Conservation (phyloP, 2,888 invertebrate genomes). For the Lathronympha strigana region DNA sequence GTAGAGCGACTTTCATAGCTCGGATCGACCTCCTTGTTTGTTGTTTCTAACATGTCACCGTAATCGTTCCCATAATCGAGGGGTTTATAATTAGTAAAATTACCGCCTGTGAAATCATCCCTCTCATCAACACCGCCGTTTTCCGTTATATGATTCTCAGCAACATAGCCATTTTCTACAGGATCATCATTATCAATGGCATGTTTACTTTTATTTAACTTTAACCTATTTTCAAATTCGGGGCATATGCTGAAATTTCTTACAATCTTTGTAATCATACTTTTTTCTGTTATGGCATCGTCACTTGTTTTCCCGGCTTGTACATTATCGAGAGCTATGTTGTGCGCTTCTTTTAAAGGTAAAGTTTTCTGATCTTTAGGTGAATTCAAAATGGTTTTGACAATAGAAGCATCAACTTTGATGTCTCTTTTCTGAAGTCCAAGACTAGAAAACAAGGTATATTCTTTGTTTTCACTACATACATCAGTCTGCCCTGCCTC, state of each 20-base stretch:
- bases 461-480: conserved; percentile 43
- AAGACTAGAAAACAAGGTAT: conserved; percentile 45
- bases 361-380: neutral
- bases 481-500: conserved; percentile 19
- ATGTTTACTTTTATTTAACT: conserved; percentile 45
- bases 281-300: conserved; percentile 44
- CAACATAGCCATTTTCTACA: neutral
- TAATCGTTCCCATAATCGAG: neutral
- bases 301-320: conserved; percentile 10
- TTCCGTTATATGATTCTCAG: neutral
- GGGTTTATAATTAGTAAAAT: conserved; percentile 22
- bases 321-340: neutral
- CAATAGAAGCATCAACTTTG: neutral
- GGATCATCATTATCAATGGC: conserved; percentile 28
- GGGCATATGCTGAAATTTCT: conserved; percentile 56
- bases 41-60: neutral
- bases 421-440: conserved; percentile 44
- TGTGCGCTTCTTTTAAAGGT: neutral
- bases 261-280: conserved; percentile 56
- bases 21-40: neutral
- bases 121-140: conserved; percentile 7
- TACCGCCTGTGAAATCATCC: conserved; percentile 2
- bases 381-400: neutral
- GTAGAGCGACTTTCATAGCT: conserved; percentile 3
- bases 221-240: conserved; percentile 55